Base-by-base conservation (phyloP, 2,113 vertebrate genomes). In the Shinisaurus crocodilurus region DNA sequence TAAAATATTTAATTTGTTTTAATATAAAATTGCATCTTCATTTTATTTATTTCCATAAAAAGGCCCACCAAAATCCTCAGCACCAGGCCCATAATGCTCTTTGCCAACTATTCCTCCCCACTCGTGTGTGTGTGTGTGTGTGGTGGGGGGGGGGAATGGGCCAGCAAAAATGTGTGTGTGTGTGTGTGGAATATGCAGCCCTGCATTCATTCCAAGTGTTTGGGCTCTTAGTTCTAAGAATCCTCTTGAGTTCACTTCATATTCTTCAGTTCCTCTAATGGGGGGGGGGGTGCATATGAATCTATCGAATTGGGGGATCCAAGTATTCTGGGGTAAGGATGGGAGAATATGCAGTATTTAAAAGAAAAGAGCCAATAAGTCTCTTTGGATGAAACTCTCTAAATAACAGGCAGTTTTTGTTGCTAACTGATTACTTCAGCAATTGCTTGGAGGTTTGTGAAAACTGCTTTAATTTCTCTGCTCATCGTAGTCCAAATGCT, bases 321-420 rank as follows among this genome's bases (percentile, higher is more conserved):
- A 77, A 54, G 93, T 94, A 90, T 13, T 67, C 91, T 92, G 65
- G 76, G 16, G 27, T 65, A 20, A 2, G 50, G 57, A 13, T 50
- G 32, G 27, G 20, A 8, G 16, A 50, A 94, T 94, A 16, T 23
- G 85, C 86, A 54, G 16, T 90, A 67, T 23, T 67, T 91, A 34
- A 57, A 77, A 85, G 40, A 40, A 94, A 57, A 88, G 75, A 95
- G 50, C 54, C 89, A 88, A 89, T 88, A 43, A 60, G 37, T 48
- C 90, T 93, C n/a, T 69, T 81, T 91, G 25, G 1, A 8, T 57
- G 65, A 90, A 43, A 50, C 3, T 93, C 79, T 40, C 74, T 94
- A 95, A 93, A 92, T 94, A 89, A 95, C 94, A 91, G 86, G 92
- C 88, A 89, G 54, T 1, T 94, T 95, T 89, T 95, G 74, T 40